A percentile compares a stretch with the other conserved stretches of the same genome.
Conservation (phyloP, 2,113 vertebrate genomes). For the Fregata magnificens region DNA sequence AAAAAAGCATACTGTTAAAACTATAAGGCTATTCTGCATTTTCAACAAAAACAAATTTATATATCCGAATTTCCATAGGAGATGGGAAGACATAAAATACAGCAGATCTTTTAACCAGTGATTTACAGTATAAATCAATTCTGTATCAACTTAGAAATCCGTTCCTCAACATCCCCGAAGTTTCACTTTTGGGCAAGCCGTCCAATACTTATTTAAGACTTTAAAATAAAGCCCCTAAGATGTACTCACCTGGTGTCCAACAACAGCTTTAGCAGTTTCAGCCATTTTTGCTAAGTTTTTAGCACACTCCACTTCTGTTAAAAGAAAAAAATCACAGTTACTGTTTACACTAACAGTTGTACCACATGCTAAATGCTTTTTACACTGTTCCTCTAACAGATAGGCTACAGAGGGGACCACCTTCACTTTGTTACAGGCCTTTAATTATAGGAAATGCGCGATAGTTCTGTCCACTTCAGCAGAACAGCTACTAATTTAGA, state of each 20-base stretch:
- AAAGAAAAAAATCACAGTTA: not conserved
- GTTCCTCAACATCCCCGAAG: not conserved
- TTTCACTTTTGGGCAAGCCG: not conserved
- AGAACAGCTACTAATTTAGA: conserved; percentile 62
- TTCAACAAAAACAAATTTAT: not conserved
- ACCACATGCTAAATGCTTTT: not conserved
- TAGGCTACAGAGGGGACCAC: not conserved
- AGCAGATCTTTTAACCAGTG: not conserved
- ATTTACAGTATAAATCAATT: not conserved
- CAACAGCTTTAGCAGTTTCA: conserved; percentile 86
- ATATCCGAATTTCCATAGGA: not conserved
- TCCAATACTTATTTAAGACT: not conserved
- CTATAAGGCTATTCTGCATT: not conserved
- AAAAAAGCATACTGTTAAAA: not conserved
- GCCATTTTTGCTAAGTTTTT: conserved; percentile 94
- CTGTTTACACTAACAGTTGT: not conserved
- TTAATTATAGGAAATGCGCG: conserved; percentile 43
- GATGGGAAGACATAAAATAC: not conserved
- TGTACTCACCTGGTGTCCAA: conserved; percentile 86
- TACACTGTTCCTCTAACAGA: not conserved
- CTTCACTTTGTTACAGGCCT: conserved; percentile 2
- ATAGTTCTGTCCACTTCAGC: conserved; percentile 40
- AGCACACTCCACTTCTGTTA: conserved; percentile 90
- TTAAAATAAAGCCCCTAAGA: not conserved
- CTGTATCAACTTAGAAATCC: not conserved